Evolutionary conservation across 2,113 vertebrate species (phyloP), one percentile per base, ranked within the genome.

Genomic region (Clarias magur): DNA sequence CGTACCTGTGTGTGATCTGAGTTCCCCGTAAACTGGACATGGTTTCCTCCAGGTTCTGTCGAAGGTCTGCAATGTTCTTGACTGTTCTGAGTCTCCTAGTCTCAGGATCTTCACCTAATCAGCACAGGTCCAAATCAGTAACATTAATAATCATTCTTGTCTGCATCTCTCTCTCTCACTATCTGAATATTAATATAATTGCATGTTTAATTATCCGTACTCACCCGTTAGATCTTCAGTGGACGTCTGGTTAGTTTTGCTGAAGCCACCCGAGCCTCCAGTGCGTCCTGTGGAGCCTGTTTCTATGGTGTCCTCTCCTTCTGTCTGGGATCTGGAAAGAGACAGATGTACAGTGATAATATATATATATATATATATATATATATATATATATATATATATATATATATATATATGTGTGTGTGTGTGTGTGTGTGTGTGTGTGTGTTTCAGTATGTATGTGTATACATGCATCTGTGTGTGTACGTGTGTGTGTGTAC

Each of bases 21-120:
- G 97, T 99, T 92, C 98, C 98, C 88, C 98, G 92, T 75, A 99
- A 91, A 38, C 97, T 99, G 87, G 97, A 99, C 98, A 99, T 99
- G 7, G 98, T 99, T 89, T 99, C 98, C 91, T 99, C 98, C 91
- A 99, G 88, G 91, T 99, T 99, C 92, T 99, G 97, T 34, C 98
- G 95, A 10, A 99, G 96, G 80, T 99, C 98, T 0, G 98, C 98
- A 0, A 99, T 99, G 94, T 99, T 99, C 85, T 97, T 99, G 85
- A 99, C 98, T 0, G 98, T 99, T 59, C 97, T 94, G 73, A 99
- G 76, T 0, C 98, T 91, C 87, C 98, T 95, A 0, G 97, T 95
- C 93, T 99, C 98, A 0, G 97, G 95, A 85, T 99, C 98, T 93
- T 99, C 98, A 67, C 93, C 97, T 99, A 85, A 73, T 54, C 0